phyloP scores from a whole-genome alignment of 2,797 vertebrate species.

The Labroides dimidiatus region DNA sequence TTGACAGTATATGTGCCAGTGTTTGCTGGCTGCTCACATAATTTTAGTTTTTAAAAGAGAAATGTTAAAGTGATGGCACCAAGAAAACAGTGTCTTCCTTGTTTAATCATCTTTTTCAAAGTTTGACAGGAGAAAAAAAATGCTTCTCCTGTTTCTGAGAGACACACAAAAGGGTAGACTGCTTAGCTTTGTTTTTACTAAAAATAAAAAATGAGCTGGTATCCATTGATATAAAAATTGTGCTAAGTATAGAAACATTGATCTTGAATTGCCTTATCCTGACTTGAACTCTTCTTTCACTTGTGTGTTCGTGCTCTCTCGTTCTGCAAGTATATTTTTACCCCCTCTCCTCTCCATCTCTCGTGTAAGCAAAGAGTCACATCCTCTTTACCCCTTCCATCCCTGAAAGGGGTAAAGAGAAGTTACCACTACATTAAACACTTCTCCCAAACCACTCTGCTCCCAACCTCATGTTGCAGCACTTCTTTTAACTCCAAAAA shows the following conservation, averaged over 20 bases:
- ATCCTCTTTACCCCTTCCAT: conserved; percentile 16
- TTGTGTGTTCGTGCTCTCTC: neutral
- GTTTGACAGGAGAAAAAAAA: too few relatives aligned
- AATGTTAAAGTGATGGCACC: too few relatives aligned
- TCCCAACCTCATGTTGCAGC: conserved; percentile 49
- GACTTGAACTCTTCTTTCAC: neutral
- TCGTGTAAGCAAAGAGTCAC: conserved; percentile 18
- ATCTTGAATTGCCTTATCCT: conserved; percentile 1
- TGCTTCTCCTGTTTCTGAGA: neutral
- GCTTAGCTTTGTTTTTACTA: conserved; percentile 9
- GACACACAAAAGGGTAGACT: neutral
- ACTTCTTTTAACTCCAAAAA: conserved; percentile 61
- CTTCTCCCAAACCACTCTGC: conserved; percentile 48
- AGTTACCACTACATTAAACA: conserved; percentile 36
- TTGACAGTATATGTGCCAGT: too few relatives aligned
- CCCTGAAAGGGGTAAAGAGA: conserved; percentile 3
- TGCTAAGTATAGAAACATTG: conserved; percentile 13
- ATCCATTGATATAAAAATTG: neutral
- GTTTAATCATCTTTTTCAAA: too few relatives aligned
- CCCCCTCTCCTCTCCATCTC: conserved; percentile 7
- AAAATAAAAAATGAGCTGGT: neutral
- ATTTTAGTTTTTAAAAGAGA: too few relatives aligned
- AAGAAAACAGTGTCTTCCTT: too few relatives aligned
- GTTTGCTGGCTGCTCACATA: too few relatives aligned
- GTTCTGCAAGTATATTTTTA: conserved; percentile 14